phyloP scores from a whole-genome alignment of 2,888 invertebrate genomes.

The Epistrophe eligans region DNA sequence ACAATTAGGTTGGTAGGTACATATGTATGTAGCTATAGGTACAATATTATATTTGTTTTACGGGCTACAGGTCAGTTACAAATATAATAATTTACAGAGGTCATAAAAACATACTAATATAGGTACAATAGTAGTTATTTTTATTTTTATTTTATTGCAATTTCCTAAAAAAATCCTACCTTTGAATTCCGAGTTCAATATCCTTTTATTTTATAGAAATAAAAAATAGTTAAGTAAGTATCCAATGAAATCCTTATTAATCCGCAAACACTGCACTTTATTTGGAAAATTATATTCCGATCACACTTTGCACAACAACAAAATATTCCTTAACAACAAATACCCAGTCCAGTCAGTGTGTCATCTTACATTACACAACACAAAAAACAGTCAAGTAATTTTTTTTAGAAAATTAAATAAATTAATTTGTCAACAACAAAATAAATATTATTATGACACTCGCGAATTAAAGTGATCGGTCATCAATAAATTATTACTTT shows the following conservation, averaged over 20 bases:
- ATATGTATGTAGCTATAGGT: no score
- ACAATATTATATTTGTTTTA: no score
- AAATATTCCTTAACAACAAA: conserved; percentile 17
- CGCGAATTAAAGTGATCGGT: conserved; percentile 14
- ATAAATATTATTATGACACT: conserved; percentile 45
- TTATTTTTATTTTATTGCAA: not conserved
- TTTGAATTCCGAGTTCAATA: conserved; percentile 45
- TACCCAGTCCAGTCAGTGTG: conserved; percentile 37
- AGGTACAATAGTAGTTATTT: no score
- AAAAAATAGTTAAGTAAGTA: conserved; percentile 1
- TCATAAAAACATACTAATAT: no score
- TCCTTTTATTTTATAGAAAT: conserved; percentile 21
- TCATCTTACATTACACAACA: not conserved
- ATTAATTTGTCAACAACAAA: not conserved
- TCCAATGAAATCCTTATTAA: conserved; percentile 46
- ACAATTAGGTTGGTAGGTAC: no score
- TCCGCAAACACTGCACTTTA: conserved; percentile 40
- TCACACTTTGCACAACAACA: conserved; percentile 14
- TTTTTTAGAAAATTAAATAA: no score
- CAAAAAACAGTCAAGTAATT: conserved; percentile 30
- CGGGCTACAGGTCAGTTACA: no score
- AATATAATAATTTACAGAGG: no score
- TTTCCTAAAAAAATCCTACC: conserved; percentile 31
- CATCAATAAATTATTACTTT: conserved; percentile 27
- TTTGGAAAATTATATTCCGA: conserved; percentile 36